These are phyloP conservation scores for Vicugna pacos DNA, from an alignment of 2,113 vertebrate genomes.

Conservation along the genomic window DNA sequence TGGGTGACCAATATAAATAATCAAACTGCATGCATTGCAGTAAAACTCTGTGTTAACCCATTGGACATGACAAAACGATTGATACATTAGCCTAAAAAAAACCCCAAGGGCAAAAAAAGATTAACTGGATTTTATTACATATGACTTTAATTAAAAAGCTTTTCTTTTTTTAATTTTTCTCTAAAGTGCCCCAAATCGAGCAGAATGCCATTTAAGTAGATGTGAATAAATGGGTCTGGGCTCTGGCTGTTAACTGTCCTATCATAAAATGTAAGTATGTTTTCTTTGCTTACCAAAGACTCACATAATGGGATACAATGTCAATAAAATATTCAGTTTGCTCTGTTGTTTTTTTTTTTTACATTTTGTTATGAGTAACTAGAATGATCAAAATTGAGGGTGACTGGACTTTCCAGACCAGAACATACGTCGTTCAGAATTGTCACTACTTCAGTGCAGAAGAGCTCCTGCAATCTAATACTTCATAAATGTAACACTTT, in stretches of 20 bases:
- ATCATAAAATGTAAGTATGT: background rate
- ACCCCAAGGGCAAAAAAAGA: background rate
- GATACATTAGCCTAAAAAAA: background rate
- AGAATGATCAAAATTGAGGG: background rate
- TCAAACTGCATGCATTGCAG: background rate
- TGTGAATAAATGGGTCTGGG: background rate
- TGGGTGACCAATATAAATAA: background rate
- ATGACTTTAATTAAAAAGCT: background rate
- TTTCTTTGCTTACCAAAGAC: background rate
- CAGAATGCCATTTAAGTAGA: background rate
- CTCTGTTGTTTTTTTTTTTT: background rate
- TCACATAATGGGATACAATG: background rate
- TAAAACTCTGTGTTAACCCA: background rate
- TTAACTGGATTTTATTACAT: background rate
- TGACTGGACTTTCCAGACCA: background rate
- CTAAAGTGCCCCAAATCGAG: background rate
- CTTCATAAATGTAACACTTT: background rate
- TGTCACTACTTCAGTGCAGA: background rate
- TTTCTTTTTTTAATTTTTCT: background rate
- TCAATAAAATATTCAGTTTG: background rate
- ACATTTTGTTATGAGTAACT: background rate
- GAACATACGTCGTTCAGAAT: background rate
- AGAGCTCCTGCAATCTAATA: background rate
- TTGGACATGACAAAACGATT: background rate
- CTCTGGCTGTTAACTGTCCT: background rate